Base-by-base conservation (phyloP, 2,113 vertebrate species). In the Lanius collurio region DNA sequence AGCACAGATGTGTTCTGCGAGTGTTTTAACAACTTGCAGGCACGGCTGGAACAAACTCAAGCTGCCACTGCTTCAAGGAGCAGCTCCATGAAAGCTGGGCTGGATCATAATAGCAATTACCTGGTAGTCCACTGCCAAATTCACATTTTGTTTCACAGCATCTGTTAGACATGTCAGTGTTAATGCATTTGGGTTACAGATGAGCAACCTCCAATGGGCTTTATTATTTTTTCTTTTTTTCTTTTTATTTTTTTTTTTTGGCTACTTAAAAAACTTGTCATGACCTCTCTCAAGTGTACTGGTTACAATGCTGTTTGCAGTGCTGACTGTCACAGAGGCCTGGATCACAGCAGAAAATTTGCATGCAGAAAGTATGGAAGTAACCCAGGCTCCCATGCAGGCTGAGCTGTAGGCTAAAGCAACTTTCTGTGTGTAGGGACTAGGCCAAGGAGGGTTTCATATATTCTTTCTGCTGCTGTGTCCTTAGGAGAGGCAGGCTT, bases 21-120 rank as follows among this genome's bases (percentile, higher is more conserved):
- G 50, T 99, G 98, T 95, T 96, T 99, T 42, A 95, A 96, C 22
- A 96, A 89, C 41, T 85, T 99, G 74, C 97, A 97, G 47, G 86
- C 92, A 2, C 91, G 97, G 50, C 94, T 99, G 47, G 94, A 97
- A 42, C 96, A 93, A 76, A 94, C 98, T 7, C 98, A 97, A 83
- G 94, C 92, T 4, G 84, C 92, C 3, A 91, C 98, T 64, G 95
- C 73, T 75, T 97, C 94, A 35, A 98, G 97, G 96, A 98, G 98
- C 96, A 97, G 90, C 83, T 97, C 97, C n/a, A 96, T 99, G 79
- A 98, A 97, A 71, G 91, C 97, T 13, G 97, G 97, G 50, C 96
- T 98, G 47, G 97, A 99, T 91, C 98, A 98, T 39, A 94, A 92
- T 6, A 94, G 59, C 39, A 95, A 98, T 89, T 98, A 98, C 26